phyloP scores from a whole-genome alignment of 2,113 vertebrate species.

The Nipponia nippon region DNA sequence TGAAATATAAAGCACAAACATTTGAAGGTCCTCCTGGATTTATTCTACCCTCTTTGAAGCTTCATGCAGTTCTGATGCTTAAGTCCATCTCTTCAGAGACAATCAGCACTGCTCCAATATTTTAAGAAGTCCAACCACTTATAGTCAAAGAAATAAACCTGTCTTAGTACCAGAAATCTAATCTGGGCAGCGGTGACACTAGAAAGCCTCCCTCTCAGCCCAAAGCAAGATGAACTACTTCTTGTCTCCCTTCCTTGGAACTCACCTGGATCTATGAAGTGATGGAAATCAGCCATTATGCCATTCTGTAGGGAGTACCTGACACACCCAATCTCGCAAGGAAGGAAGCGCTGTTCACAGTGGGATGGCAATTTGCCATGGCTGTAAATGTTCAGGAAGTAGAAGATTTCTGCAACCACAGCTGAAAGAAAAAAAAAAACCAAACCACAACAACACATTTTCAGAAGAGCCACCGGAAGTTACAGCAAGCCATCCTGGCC shows the following conservation, averaged over 20 bases:
- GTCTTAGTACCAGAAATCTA: not conserved
- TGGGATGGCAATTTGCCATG: constrained; percentile 73
- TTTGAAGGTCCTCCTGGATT: not conserved
- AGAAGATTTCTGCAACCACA: constrained; percentile 66
- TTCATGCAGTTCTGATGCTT: not conserved
- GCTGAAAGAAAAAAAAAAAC: constrained; percentile 36
- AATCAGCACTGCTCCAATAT: not conserved
- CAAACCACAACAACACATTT: not conserved
- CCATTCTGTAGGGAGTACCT: constrained; percentile 74
- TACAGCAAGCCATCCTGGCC: not conserved
- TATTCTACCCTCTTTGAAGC: not conserved
- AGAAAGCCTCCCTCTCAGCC: not conserved
- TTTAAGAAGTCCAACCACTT: not conserved
- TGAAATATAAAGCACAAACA: not conserved
- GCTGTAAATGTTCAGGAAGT: constrained; percentile 80
- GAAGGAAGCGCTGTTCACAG: constrained; percentile 77
- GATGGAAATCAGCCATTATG: constrained; percentile 73
- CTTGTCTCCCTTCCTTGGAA: not conserved
- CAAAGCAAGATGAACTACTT: not conserved
- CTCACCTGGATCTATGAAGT: constrained; percentile 78
- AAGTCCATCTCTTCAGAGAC: not conserved
- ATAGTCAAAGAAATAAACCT: not conserved
- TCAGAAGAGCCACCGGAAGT: not conserved
- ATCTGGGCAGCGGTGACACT: not conserved
- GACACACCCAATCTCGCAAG: constrained; percentile 81